These are phyloP conservation scores for Brenthis ino DNA, from an alignment of 2,888 invertebrate species.

Conservation along the genomic window DNA sequence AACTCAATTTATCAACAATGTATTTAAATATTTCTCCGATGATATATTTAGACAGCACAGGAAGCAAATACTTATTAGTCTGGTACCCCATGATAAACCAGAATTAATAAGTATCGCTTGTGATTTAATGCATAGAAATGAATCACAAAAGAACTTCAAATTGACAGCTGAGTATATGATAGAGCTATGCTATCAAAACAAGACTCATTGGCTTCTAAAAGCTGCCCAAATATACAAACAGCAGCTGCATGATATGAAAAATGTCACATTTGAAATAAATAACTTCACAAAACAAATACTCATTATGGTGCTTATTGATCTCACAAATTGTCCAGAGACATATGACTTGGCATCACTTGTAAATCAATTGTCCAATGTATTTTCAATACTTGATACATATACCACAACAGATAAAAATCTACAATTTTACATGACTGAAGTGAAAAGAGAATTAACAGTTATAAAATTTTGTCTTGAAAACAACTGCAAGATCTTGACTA, in stretches of 20 bases:
- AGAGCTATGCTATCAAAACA: slow-evolving; percentile 75
- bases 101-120: slow-evolving; percentile 60
- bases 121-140: slow-evolving; percentile 67
- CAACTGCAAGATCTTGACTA: slow-evolving; percentile 77
- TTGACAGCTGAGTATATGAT: slow-evolving; percentile 77
- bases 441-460: slow-evolving; percentile 74
- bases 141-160: slow-evolving; percentile 70
- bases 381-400: slow-evolving; percentile 74
- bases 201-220: slow-evolving; percentile 75
- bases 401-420: slow-evolving; percentile 68
- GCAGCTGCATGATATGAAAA: slow-evolving; percentile 73
- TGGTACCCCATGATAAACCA: slow-evolving; percentile 66
- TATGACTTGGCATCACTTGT: slow-evolving; percentile 72
- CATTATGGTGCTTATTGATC: slow-evolving; percentile 75
- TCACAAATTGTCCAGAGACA: slow-evolving; percentile 74
- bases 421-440: slow-evolving; percentile 75
- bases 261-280: slow-evolving; percentile 75
- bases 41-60: slow-evolving; percentile 67
- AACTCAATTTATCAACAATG: slow-evolving; percentile 56
- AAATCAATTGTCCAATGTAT: slow-evolving; percentile 73
- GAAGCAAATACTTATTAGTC: slow-evolving; percentile 72
- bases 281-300: slow-evolving; percentile 77
- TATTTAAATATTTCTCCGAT: slow-evolving; percentile 61
- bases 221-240: slow-evolving; percentile 72
- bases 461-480: slow-evolving; percentile 78